These are phyloP conservation scores for Pogoniulus pusillus DNA, from an alignment of 2,797 vertebrate genomes.

Conservation along the genomic window DNA sequence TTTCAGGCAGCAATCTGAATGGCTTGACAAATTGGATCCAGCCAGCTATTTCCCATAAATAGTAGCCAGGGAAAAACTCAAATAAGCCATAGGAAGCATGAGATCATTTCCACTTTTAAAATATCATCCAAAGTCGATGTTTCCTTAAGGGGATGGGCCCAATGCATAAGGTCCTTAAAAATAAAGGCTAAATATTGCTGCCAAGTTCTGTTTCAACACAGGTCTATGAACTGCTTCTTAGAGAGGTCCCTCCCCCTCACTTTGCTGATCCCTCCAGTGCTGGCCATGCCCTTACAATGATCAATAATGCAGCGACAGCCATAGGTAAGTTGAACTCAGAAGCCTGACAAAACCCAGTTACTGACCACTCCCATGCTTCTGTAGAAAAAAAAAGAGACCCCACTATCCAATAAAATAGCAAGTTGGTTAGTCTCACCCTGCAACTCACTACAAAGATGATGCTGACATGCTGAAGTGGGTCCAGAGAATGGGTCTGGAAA, in stretches of 20 bases:
- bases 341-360: not conserved
- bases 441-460: not conserved
- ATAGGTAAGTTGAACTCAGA: not conserved
- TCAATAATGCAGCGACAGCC: not conserved
- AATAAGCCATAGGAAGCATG: slow-evolving; percentile 33
- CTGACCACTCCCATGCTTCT: not conserved
- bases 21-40: not conserved
- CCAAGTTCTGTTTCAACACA: not conserved
- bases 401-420: not conserved
- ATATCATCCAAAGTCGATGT: not conserved
- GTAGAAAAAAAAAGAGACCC: not conserved
- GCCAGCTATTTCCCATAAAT: slow-evolving; percentile 21
- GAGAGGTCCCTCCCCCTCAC: not conserved
- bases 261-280: not conserved
- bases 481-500: too few relatives aligned
- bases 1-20: not conserved
- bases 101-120: slow-evolving; percentile 46
- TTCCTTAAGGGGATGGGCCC: slow-evolving; percentile 8
- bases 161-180: not conserved
- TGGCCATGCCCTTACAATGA: not conserved
- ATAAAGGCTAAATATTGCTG: not conserved
- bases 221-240: not conserved
- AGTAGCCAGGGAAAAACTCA: slow-evolving; percentile 22
- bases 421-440: not conserved
- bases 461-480: too few relatives aligned